Evolutionary conservation across 1,140 invertebrate species (phyloP), one percentile per base, ranked within the genome.

Genomic region (Campoletis sonorensis): DNA sequence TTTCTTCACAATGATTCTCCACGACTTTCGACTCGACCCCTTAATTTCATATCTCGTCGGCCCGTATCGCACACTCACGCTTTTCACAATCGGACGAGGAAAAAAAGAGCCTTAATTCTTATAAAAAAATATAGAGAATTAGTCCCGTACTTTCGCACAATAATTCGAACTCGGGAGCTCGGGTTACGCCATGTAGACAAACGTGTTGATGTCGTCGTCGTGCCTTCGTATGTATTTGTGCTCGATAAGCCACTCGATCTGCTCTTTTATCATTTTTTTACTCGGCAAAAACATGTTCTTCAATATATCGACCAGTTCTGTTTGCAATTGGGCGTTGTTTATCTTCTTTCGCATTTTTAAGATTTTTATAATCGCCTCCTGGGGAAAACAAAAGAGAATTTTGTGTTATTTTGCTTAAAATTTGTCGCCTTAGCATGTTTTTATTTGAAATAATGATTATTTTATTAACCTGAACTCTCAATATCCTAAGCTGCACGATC

Each of bases 241-340:
- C 93, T 99, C 98, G 85, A 99, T 99, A 13, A 99, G 94, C 98
- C 98, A 99, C 92, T 99, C 98, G 45, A 99, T 95, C 93, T 99
- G 98, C 93, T 99, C 98, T 93, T 99, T 99, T 84, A 99, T 99
- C 95, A 99, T 97, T 92, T 99, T 99, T 92, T 99, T 99, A 82
- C 98, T 98, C 40, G 99, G 99, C 85, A 99, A 92, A 93, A 99
- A 99, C 98, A 99, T 99, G 90, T 99, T 99, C 92, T 99, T 99
- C 73, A 99, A 93, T 91, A 99, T 99, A 93, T 99, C 98, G 10
- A 99, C 96, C 54, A 99, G 93, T 94, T 99, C 98, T 54, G 97
- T 97, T 93, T 99, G 98, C 68, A 99, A 92, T 83, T 98, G 97
- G 70, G 96, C 97, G 90, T 99, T 99, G 21, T 96, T 96, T 72